Evolutionary conservation across 2,888 invertebrate species (phyloP), one percentile per base, ranked within the genome.

Genomic region (Vannuccia rotundouncinata): DNA sequence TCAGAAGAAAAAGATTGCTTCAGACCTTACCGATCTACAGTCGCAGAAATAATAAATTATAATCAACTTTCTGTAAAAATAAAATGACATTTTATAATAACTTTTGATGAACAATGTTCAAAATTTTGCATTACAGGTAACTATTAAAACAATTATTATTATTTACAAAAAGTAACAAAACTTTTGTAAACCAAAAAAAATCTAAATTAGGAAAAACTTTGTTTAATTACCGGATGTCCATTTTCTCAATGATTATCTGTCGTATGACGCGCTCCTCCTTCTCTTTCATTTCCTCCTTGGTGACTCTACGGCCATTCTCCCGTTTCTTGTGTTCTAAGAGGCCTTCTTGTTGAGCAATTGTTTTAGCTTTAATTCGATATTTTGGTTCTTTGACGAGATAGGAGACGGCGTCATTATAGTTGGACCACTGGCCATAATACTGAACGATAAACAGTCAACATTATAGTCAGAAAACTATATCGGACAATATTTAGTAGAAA

Each of bases 381-480:
- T 95, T 95, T 81, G 94, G 94, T 82, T 94, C 92, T 29, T 92
- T 92, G 87, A 93, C 91, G 84, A 95, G 92, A 87, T 95, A 94
- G 85, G 92, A 92, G 59, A 96, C 93, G 30, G 95, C 95, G 29
- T 92, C 91, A 83, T 93, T 92, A 85, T 91, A 91, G 82, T 91
- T 90, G 82, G 88, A 89, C 85, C 88, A 88, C 1, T 89, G 89
- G 75, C 88, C 88, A 81, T 88, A 86, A 85, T 90, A 90, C 89
- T 90, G 85, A n/a, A n/a, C n/a, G n/a, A n/a, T n/a, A n/a, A n/a
- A n/a, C n/a, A n/a, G n/a, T n/a, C n/a, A n/a, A n/a, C n/a, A n/a
- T n/a, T n/a, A n/a, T 77, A 85, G 85, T 80, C 74, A 74, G 74
- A 30, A 45, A 74, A 45, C 75, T 13, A 81, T n/a, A n/a, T 27